Base-by-base conservation (phyloP, 1,140 invertebrate genomes). In the Homarus americanus region DNA sequence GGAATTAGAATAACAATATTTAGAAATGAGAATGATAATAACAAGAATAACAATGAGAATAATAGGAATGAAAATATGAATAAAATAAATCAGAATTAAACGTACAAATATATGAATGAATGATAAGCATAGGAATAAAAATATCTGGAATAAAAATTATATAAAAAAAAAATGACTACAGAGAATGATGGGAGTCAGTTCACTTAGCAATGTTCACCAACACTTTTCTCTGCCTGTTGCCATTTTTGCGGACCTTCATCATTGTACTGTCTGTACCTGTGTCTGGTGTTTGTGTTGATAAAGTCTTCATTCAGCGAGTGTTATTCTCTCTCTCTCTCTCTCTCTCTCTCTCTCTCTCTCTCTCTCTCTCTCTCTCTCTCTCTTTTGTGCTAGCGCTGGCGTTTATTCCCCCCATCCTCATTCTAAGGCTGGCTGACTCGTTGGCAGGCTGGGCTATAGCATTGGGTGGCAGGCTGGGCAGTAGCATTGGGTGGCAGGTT, bases 1-100 rank as follows among this genome's bases (percentile, higher is more conserved):
- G 83, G n/a, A 49, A 10, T 34, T 1, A 7, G 20, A 15, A n/a
- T 95, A 95, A 93, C 92, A 91, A 84, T 41, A 78, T 28, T 0
- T 58, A 32, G 17, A 20, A 36, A 90, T 32, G 44, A 3, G 72
- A 20, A 28, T 28, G 34, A 28, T 66, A 79, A 40, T 66, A 79
- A 32, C 40, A n/a, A 69, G 36, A 91, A 63, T 87, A 34, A 20
- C 10, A 24, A 12, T n/a, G n/a, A n/a, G n/a, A n/a, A n/a, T n/a
- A n/a, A n/a, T n/a, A n/a, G n/a, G n/a, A n/a, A n/a, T n/a, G 80
- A n/a, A 34, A 36, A 20, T 78, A 28, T 17, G 28, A 20, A 17
- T n/a, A 24, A 28, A 24, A 82, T 17, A 15, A 53, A 79, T 36
- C 40, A 38, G 1, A 12, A 92, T 12, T 38, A 20, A 9, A 2